Evolutionary conservation across 2,888 invertebrate genomes (phyloP).

Genomic region (Drosophila formosana): DNA sequence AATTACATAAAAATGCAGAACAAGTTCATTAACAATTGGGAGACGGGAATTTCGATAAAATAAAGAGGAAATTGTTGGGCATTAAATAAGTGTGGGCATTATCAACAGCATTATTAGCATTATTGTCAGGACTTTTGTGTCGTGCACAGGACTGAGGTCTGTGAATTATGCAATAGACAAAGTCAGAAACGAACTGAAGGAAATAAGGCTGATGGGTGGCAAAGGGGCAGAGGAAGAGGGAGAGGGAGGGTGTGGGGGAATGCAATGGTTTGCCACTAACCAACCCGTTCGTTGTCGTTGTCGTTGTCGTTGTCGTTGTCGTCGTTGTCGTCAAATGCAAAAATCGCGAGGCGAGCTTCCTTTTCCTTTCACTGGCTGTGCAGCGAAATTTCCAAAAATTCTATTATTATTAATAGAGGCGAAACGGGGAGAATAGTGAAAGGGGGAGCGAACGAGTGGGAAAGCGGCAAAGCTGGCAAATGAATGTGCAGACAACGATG

Average conservation of each 20-base stretch:
- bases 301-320: neutral
- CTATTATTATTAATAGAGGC: constrained; percentile 78
- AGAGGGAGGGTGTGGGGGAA: constrained; percentile 7
- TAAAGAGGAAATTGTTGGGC: constrained; percentile 34
- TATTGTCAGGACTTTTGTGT: constrained; percentile 56
- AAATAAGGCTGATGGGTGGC: neutral
- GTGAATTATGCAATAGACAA: constrained; percentile 47
- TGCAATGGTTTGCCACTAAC: constrained; percentile 44
- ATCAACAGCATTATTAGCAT: constrained; percentile 68
- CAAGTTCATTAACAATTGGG: constrained; percentile 39
- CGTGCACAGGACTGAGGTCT: constrained; percentile 21
- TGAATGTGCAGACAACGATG: constrained; percentile 44
- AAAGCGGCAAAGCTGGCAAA: constrained; percentile 28
- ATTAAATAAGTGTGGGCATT: constrained; percentile 50
- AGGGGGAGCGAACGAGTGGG: neutral
- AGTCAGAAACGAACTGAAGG: constrained; percentile 24
- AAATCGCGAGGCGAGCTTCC: constrained; percentile 73
- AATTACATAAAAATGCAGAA: constrained; percentile 1
- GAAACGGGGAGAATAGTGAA: constrained; percentile 11
- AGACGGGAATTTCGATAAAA: constrained; percentile 1
- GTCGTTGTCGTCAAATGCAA: constrained; percentile 69
- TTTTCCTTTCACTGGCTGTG: constrained; percentile 67
- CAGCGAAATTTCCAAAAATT: constrained; percentile 76
- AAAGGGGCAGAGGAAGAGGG: neutral
- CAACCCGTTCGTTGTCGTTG: constrained; percentile 63